Evolutionary conservation across 2,113 vertebrate species (phyloP), one percentile per base, ranked within the genome.

Genomic region (Mellivora capensis): DNA sequence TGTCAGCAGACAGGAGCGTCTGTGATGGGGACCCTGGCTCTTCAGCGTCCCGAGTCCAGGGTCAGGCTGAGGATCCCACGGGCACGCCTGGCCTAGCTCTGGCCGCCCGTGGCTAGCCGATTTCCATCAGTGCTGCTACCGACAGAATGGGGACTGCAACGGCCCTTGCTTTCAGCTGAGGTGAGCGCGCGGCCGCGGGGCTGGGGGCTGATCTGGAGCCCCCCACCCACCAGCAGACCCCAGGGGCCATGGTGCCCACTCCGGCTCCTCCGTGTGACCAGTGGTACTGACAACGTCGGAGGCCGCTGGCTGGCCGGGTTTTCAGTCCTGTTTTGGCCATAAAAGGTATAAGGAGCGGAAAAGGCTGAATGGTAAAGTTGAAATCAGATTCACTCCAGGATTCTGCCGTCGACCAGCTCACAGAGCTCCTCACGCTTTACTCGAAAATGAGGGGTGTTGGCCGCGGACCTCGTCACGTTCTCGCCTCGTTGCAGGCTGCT

Each of bases 211-310:
- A 23, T 10, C 83, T 31, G 84, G 76, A 47, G 10, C 13, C 42
- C 44, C 82, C 4, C 3, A 62, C 8, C 31, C 52, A 31, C 71
- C 6, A 1, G 82, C 8, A 3, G 27, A 15, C 18, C 10, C 37
- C 74, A 6, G 52, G 15, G 52, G 15, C 17, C 52, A 0, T 1
- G 52, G 3, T 29, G 0, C 7, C 44, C 31, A 3, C 64, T 17
- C 90, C 1, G 49, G 14, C 49, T 52, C 14, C 44, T 57, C 23
- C 0, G 20, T 0, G 0, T 7, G 69, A 49, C 0, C 1, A 12
- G 2, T 11, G 69, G 34, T 49, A 6, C 3, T 1, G 57, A 18
- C 15, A 27, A 6, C 6, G 15, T 47, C 47, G 31, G 29, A 74
- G 9, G 1, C 27, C 6, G 13, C 54, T 0, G 31, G 44, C 89